Evolutionary conservation across 2,888 invertebrate species (phyloP).

Genomic region (Epirrita christyi): DNA sequence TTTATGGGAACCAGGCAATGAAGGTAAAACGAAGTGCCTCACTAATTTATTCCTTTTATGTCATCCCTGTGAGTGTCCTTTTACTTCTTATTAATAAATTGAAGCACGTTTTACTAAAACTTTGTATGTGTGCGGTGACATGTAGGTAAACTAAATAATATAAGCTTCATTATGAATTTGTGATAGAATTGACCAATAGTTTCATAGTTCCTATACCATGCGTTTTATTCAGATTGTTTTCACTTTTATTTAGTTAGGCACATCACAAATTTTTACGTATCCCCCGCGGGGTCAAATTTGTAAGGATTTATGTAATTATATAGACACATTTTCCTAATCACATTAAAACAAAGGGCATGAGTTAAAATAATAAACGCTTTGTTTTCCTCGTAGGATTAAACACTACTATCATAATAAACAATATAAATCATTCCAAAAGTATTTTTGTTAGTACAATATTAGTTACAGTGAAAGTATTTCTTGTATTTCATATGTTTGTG

Average conservation of each 20-base stretch:
- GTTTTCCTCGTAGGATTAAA: constrained; percentile 27
- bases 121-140: constrained; percentile 37
- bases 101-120: constrained; percentile 57
- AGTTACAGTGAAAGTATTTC: constrained; percentile 44
- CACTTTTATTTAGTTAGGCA: constrained; percentile 35
- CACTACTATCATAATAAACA: constrained; percentile 16
- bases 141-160: constrained; percentile 20
- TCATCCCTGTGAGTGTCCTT: constrained; percentile 67
- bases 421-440: constrained; percentile 16
- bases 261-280: constrained; percentile 26
- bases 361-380: constrained; percentile 33
- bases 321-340: constrained; percentile 23
- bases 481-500: constrained; percentile 71
- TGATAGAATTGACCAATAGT: constrained; percentile 24
- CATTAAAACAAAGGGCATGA: constrained; percentile 31
- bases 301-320: constrained; percentile 23
- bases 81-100: constrained; percentile 52
- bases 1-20: constrained; percentile 79
- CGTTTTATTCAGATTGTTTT: constrained; percentile 27
- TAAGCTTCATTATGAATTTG: constrained; percentile 27
- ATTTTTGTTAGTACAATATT: constrained; percentile 23
- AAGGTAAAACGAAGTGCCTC: constrained; percentile 74
- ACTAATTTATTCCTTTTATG: constrained; percentile 55
- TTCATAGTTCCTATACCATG: constrained; percentile 32
- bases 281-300: constrained; percentile 1